Evolutionary conservation across 2,888 invertebrate genomes (phyloP), one percentile per base, ranked within the genome.

Genomic region (Galeruca laticollis): DNA sequence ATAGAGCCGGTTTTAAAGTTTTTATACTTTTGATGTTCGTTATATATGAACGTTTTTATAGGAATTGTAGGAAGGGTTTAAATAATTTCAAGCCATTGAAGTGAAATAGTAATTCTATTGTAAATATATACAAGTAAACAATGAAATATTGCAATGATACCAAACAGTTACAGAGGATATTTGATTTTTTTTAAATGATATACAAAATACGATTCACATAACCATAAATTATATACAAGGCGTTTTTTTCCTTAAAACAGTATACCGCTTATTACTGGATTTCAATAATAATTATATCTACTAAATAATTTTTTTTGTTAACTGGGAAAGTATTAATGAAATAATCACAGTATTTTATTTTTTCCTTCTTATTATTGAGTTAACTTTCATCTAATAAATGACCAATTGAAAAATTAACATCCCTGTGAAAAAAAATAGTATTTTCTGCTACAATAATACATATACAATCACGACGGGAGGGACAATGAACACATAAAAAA

Each of bases 41-140:
- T n/a, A n/a, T n/a, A n/a, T n/a, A n/a, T n/a, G n/a, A n/a, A n/a
- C n/a, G n/a, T n/a, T n/a, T n/a, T n/a, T n/a, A 47, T 47, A 13
- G n/a, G 15, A 10, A 52, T 52, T 11, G 3, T 21, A 33, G 15
- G 51, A 51, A 18, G n/a, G 40, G 13, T 20, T 15, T 18, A 59
- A 59, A 40, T 40, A 59, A 59, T 20, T 35, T 18, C 10, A 37
- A 37, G 10, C 15, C 40, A 20, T 35, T 49, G 11, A 33, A 47
- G 49, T 60, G 60, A 49, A 49, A 15, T 60, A 60, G 49, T 60
- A 20, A 60, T 60, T 60, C 49, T 60, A 62, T 62, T 62, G 62
- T 18, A 62, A 62, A 51, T 62, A 61, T 49, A 52, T 62, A 62
- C 51, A 62, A 18, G 13, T 37, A 40, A 62, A 31, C 31, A 43